Evolutionary conservation across 2,797 vertebrate species (phyloP).

Genomic region (Rhincodon typus): DNA sequence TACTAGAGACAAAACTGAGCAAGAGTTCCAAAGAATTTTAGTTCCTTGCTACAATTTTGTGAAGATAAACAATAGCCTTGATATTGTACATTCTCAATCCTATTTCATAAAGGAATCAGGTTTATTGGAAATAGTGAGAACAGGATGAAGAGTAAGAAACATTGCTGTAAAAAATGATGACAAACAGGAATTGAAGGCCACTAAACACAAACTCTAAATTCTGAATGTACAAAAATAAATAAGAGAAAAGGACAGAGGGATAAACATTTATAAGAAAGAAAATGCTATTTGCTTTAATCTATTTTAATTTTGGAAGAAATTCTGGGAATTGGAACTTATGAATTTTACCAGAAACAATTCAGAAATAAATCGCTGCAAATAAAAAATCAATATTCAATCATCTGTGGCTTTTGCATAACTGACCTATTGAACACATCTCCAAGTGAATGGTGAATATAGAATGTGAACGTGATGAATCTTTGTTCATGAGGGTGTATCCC

Average conservation of each 20-base stretch:
- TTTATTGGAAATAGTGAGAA: neutral
- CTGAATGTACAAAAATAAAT: neutral
- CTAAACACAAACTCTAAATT: neutral
- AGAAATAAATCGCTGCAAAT: neutral
- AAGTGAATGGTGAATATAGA: slow-evolving; percentile 79
- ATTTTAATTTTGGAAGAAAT: neutral
- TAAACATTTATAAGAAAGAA: neutral
- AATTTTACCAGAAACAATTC: neutral
- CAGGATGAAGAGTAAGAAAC: neutral
- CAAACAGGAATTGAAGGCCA: neutral
- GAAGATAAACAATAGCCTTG: neutral
- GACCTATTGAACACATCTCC: slow-evolving; percentile 75
- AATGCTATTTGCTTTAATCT: neutral
- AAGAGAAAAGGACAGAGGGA: neutral
- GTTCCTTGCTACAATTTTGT: neutral
- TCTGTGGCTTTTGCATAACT: slow-evolving; percentile 23
- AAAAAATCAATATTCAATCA: neutral
- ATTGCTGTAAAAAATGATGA: neutral
- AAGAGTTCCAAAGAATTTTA: neutral
- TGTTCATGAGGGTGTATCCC: slow-evolving; percentile 80
- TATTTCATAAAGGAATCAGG: neutral
- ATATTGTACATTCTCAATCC: neutral
- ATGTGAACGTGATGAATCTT: slow-evolving; percentile 82
- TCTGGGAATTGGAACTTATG: neutral
- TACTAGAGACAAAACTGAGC: neutral